Conservation (phyloP, 2,797 vertebrate species). For the Dermochelys coriacea region DNA sequence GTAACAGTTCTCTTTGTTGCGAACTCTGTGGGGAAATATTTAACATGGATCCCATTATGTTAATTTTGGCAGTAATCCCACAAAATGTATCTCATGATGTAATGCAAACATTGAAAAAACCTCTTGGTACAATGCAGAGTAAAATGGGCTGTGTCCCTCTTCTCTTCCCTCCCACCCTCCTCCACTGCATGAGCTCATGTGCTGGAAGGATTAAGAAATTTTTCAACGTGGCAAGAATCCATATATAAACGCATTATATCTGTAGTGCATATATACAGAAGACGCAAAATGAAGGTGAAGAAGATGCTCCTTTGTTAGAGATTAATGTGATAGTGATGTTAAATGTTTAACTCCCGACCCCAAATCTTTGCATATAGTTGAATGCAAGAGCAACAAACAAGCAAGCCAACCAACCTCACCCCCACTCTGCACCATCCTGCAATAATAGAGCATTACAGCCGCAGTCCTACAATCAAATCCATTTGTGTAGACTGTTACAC, state of each 20-base stretch:
- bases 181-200: neutral
- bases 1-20: conserved; percentile 11
- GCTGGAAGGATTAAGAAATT: neutral
- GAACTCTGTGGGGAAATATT: conserved; percentile 18
- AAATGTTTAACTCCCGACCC: neutral
- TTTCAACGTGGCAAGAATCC: neutral
- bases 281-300: neutral
- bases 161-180: neutral
- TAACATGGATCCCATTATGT: conserved; percentile 29
- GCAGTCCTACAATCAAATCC: neutral
- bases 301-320: neutral
- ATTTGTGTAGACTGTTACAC: neutral
- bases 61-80: neutral
- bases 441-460: neutral
- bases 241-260: neutral
- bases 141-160: neutral
- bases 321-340: neutral
- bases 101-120: conserved; percentile 7
- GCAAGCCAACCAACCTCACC: neutral
- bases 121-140: neutral
- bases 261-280: neutral
- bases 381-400: neutral
- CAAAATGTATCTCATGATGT: neutral
- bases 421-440: accelerated
- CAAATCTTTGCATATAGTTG: neutral